Percentiles rank a stretch among this genome's conserved stretches.
Evolutionary conservation across 2,888 invertebrate species (phyloP).

Genomic region (Microdon myrmicae): DNA sequence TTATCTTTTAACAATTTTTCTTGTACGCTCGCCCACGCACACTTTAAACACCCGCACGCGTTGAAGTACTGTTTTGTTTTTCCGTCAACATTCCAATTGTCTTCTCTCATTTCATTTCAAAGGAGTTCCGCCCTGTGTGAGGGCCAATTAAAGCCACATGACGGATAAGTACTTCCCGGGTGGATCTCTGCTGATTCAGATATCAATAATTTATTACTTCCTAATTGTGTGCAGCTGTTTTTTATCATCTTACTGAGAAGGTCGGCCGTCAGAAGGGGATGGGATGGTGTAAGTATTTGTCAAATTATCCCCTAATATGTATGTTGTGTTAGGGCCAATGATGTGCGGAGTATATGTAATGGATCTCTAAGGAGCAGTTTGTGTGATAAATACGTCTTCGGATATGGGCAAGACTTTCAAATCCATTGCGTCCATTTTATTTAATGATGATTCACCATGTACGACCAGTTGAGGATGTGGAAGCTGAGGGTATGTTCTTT

Average conservation of each 20-base stretch:
- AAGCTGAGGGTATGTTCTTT: no score
- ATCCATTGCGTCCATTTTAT: slow-evolving; percentile 39
- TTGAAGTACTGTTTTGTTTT: no score
- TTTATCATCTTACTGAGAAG: slow-evolving; percentile 28
- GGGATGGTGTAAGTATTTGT: slow-evolving; percentile 24
- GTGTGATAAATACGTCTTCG: slow-evolving; percentile 29
- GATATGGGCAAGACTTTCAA: slow-evolving; percentile 17
- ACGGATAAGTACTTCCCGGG: slow-evolving; percentile 13
- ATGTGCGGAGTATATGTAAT: slow-evolving; percentile 42
- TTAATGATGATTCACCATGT: slow-evolving; percentile 25
- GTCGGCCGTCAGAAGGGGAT: no score
- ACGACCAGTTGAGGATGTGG: no score
- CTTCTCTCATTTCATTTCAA: no score
- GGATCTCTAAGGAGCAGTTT: slow-evolving; percentile 44
- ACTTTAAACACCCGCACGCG: no score
- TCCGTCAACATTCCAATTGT: no score
- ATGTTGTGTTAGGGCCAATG: slow-evolving; percentile 43
- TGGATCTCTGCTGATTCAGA: slow-evolving; percentile 17
- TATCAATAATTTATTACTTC: slow-evolving; percentile 42
- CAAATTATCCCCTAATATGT: slow-evolving; percentile 39
- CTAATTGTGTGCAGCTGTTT: slow-evolving; percentile 43
- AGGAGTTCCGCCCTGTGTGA: no score
- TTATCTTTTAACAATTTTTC: no score
- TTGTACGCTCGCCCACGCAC: no score
- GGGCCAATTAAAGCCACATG: slow-evolving; percentile 32